A percentile compares a stretch with the other conserved stretches of the same genome.
phyloP scores from a whole-genome alignment of 2,113 vertebrate species.

The Limanda limanda region DNA sequence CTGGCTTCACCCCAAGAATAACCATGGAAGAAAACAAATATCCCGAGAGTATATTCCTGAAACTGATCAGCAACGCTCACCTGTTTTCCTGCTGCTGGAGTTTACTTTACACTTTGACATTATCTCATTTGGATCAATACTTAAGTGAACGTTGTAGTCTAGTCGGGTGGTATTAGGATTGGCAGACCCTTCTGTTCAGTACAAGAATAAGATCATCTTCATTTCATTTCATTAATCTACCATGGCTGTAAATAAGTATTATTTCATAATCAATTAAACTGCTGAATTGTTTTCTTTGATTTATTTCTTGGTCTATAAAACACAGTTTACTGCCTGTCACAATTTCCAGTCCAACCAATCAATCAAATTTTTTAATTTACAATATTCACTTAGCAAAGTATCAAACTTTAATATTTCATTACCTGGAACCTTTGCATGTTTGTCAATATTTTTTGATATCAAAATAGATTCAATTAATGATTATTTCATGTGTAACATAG shows the following conservation, averaged over 20 bases:
- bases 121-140: constrained; percentile 22
- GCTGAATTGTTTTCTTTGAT: neutral
- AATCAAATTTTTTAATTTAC: neutral
- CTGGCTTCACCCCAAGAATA: constrained; percentile 63
- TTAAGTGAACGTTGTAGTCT: constrained; percentile 1
- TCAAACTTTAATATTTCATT: neutral
- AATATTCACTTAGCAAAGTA: neutral
- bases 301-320: neutral
- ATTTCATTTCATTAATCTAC: neutral
- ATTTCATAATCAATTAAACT: too few relatives aligned
- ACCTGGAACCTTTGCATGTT: neutral
- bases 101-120: constrained; percentile 45
- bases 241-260: neutral
- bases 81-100: constrained; percentile 52
- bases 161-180: neutral
- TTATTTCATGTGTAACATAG: neutral
- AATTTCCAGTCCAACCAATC: neutral
- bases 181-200: neutral
- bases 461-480: neutral
- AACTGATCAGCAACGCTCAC: constrained; percentile 44
- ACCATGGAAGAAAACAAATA: constrained; percentile 67
- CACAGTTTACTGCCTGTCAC: neutral
- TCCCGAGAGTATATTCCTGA: constrained; percentile 46
- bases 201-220: neutral
- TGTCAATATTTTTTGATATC: neutral